Base-by-base conservation (phyloP, 2,113 vertebrate genomes). In the Tragelaphus scriptus region DNA sequence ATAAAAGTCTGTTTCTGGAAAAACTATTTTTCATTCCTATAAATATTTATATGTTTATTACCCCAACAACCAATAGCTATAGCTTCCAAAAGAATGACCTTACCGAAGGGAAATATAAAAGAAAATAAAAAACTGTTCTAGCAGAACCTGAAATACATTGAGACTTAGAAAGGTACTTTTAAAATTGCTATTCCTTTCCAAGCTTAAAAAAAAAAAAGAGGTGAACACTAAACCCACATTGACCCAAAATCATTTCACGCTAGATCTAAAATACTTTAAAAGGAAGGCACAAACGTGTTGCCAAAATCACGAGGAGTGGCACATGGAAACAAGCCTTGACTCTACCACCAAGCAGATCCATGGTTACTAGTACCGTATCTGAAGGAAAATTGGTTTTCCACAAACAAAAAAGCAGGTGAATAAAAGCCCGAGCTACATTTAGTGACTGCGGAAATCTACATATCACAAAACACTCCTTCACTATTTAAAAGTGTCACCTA, bases 21-120 rank as follows among this genome's bases (percentile, higher is more conserved):
- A 91, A 98, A 91, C 10, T 85, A 17, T 80, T 81, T 36, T 97
- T 79, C 32, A 82, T 15, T 53, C 96, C 59, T 12, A 7, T 82
- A 94, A 98, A 88, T 94, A 92, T 94, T 61, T 91, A 51, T 44
- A 77, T 92, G 23, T 95, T 65, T 95, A 95, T 81, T 81, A 92
- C 16, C 11, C 51, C 61, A 80, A 17, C 84, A 82, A 91, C 88
- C 58, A 71, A 68, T 23, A 71, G 40, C 53, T 88, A 32, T 47
- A 94, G 49, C 71, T 47, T 89, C 68, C 10, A 6, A 90, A 44
- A 65, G 58, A 94, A 96, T 86, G 44, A n/a, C 28, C 55, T 81
- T 7, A 59, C 7, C 14, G 25, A 84, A 56, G 7, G 10, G 71
- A 44, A 77, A 81, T 61, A 68, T 47, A 65, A n/a, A 65, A 61